Evolutionary conservation across 2,113 vertebrate species (phyloP).

Genomic region (Clinocottus analis): DNA sequence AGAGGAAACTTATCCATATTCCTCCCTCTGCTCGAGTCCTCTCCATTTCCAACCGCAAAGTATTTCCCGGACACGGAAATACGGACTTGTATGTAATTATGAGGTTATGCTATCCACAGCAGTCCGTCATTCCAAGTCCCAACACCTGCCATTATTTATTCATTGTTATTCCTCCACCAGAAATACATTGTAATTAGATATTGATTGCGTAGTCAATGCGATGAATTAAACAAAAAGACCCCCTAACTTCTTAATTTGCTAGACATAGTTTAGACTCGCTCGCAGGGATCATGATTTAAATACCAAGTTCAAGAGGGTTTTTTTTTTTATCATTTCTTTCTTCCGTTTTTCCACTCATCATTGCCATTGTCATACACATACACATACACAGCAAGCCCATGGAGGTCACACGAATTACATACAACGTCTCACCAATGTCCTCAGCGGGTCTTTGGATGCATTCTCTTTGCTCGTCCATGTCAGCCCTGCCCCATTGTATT

Average conservation of each 20-base stretch:
- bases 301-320: slow-evolving; percentile 46
- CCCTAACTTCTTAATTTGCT: slow-evolving; percentile 73
- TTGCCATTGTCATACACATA: slow-evolving; percentile 65
- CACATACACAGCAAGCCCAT: slow-evolving; percentile 54
- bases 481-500: slow-evolving; percentile 84
- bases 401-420: slow-evolving; percentile 76
- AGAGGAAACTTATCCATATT: slow-evolving; percentile 63
- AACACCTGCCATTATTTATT: slow-evolving; percentile 81
- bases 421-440: slow-evolving; percentile 83
- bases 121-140: slow-evolving; percentile 74
- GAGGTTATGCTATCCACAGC: slow-evolving; percentile 77
- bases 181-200: slow-evolving; percentile 85
- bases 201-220: slow-evolving; percentile 82
- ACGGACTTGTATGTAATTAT: slow-evolving; percentile 85
- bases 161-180: slow-evolving; percentile 83
- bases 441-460: slow-evolving; percentile 87
- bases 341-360: slow-evolving; percentile 60
- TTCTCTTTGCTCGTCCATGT: slow-evolving; percentile 87
- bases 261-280: slow-evolving; percentile 60
- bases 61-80: slow-evolving; percentile 84
- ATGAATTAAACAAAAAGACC: slow-evolving; percentile 83
- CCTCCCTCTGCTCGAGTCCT: slow-evolving; percentile 67
- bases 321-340: slow-evolving; percentile 30
- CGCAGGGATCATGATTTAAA: slow-evolving; percentile 67
- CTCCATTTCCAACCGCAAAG: slow-evolving; percentile 75